Conservation (phyloP, 2,113 vertebrate species). For the Dasyurus viverrinus region DNA sequence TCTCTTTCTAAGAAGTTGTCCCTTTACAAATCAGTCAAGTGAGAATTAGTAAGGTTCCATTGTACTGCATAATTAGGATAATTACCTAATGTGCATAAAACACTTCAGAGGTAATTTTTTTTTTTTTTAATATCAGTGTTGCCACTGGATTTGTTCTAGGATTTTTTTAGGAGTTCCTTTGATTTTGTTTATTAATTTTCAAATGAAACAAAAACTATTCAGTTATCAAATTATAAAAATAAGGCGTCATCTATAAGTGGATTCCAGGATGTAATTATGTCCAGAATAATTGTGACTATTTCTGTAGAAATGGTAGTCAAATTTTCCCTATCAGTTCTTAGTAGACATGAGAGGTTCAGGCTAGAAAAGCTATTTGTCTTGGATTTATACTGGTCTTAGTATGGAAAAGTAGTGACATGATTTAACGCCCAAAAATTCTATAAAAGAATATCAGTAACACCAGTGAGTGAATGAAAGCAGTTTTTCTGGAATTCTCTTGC, state of each 20-base stretch:
- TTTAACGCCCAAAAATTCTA: not conserved
- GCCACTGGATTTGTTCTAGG: not conserved
- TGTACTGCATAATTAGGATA: constrained; percentile 64
- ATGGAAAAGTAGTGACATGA: not conserved
- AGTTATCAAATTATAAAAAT: constrained; percentile 23
- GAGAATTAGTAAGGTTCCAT: constrained; percentile 51
- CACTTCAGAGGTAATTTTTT: not conserved
- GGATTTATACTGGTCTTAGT: not conserved
- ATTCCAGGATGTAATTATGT: not conserved
- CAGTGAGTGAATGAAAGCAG: not conserved
- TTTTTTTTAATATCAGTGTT: not conserved
- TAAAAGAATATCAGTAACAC: not conserved
- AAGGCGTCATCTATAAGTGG: not conserved
- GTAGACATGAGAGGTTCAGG: constrained; percentile 14
- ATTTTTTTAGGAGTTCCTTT: not conserved
- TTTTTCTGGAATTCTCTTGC: not conserved
- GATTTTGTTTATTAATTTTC: not conserved
- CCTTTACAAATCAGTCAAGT: constrained; percentile 58
- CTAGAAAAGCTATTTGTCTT: constrained; percentile 1
- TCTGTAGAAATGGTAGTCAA: not conserved
- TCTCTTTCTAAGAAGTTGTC: constrained; percentile 29
- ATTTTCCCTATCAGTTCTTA: not conserved
- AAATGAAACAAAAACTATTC: not conserved
- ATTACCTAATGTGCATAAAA: constrained; percentile 60
- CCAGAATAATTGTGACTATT: not conserved